Conservation (phyloP, 2,888 invertebrate genomes). For the Drosophila sordidula region DNA sequence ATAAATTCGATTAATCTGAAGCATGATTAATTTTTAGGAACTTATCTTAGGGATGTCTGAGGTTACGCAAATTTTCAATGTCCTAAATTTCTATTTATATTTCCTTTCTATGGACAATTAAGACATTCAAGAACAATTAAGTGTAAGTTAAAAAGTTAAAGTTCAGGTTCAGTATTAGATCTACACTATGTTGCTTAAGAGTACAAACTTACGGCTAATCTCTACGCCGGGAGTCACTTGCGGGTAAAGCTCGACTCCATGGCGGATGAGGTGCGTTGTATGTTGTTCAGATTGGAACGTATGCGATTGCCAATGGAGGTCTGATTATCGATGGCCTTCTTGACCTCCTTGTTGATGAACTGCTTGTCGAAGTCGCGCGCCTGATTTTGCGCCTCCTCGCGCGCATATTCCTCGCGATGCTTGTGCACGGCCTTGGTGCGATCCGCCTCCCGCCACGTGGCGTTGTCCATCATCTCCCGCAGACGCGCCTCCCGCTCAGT, state of each 20-base stretch:
- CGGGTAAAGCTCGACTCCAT: conserved; percentile 94
- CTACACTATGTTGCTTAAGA: not conserved
- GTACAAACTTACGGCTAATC: conserved; percentile 6
- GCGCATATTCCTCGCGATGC: conserved; percentile 87
- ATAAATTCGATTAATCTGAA: too few relatives aligned
- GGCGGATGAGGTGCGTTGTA: conserved; percentile 91
- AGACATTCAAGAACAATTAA: too few relatives aligned
- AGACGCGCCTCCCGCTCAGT: conserved; percentile 90
- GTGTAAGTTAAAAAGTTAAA: not conserved
- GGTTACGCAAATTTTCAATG: too few relatives aligned
- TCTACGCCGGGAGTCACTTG: conserved; percentile 83
- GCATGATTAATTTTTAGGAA: too few relatives aligned
- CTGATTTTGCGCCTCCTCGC: conserved; percentile 85
- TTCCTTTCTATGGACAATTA: not conserved
- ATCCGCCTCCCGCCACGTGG: conserved; percentile 89
- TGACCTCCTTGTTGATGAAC: conserved; percentile 85
- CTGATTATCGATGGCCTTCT: conserved; percentile 87
- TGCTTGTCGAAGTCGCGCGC: conserved; percentile 86
- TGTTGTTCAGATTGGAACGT: conserved; percentile 94
- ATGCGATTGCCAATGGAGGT: conserved; percentile 92
- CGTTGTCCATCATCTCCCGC: conserved; percentile 94
- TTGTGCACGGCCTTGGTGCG: conserved; percentile 88
- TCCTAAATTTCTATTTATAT: not conserved
- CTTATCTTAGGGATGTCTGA: too few relatives aligned
- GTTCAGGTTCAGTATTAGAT: not conserved